Conservation (phyloP, 2,797 vertebrate genomes). For the Dicrostonyx torquatus region DNA sequence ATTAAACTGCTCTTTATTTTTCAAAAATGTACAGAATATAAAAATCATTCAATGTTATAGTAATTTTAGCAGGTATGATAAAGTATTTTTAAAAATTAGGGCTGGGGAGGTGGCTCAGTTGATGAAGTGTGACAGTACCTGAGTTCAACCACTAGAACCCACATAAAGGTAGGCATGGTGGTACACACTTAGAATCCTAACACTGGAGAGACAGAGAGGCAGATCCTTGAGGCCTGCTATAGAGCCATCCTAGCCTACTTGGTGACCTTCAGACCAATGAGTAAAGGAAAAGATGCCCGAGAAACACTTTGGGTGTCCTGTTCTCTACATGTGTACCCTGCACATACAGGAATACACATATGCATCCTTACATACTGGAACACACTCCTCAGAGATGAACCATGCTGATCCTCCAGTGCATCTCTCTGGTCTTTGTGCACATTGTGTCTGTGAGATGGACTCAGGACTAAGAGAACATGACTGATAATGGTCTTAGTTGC, state of each 20-base stretch:
- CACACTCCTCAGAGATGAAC: not conserved
- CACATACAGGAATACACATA: not conserved
- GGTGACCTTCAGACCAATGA: not conserved
- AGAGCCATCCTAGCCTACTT: not conserved
- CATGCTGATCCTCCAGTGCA: not conserved
- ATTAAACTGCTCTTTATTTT: conserved; percentile 52
- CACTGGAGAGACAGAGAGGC: not conserved
- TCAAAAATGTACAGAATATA: conserved; percentile 58
- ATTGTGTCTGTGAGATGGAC: too few relatives aligned
- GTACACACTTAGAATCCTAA: not conserved
- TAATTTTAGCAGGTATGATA: conserved; percentile 50
- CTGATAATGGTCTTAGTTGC: not conserved
- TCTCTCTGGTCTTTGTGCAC: not conserved
- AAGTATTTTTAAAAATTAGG: conserved; percentile 23
- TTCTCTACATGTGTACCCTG: not conserved
- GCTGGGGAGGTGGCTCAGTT: not conserved
- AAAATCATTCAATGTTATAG: conserved; percentile 54
- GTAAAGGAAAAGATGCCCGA: not conserved
- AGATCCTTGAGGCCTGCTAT: not conserved
- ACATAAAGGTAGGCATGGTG: not conserved
- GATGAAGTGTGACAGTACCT: not conserved
- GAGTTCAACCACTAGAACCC: not conserved
- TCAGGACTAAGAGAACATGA: not conserved
- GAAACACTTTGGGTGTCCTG: not conserved
- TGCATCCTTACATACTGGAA: not conserved